Percentiles rank a stretch among this genome's conserved stretches.
Conservation (phyloP, 1,140 invertebrate species). For the Orius insidiosus region DNA sequence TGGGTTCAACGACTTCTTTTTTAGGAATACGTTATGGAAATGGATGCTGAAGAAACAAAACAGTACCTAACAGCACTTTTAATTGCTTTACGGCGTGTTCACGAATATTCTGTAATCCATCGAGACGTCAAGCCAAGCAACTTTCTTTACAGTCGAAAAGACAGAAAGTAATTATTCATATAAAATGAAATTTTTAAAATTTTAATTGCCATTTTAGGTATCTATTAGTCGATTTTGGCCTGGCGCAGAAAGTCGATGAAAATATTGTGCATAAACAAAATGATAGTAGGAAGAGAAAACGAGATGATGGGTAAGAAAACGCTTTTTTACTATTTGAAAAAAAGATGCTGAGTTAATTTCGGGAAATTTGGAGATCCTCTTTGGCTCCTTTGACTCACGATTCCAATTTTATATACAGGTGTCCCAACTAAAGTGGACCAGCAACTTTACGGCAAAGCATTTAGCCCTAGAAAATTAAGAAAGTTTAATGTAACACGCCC, state of each 20-base stretch:
- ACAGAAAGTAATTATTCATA: conserved; percentile 40
- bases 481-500: no score
- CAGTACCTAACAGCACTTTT: conserved; percentile 71
- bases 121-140: conserved; percentile 87
- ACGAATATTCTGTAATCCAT: conserved; percentile 74
- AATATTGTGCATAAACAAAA: neutral
- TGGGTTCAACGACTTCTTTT: conserved; percentile 20
- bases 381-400: no score
- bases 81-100: conserved; percentile 59
- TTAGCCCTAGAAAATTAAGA: no score
- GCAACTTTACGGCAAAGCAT: no score
- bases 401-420: no score
- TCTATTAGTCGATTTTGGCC: conserved; percentile 74
- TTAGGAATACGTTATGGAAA: conserved; percentile 56
- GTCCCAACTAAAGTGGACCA: no score
- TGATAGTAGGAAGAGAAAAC: conserved; percentile 23
- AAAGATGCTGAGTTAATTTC: neutral
- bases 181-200: conserved; percentile 5
- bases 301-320: conserved; percentile 23
- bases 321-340: neutral
- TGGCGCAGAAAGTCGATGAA: conserved; percentile 43
- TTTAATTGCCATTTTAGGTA: conserved; percentile 30
- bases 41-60: conserved; percentile 51
- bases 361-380: no score
- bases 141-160: conserved; percentile 69